Conservation (phyloP, 2,888 invertebrate species). For the Tryphoninae sp. region DNA sequence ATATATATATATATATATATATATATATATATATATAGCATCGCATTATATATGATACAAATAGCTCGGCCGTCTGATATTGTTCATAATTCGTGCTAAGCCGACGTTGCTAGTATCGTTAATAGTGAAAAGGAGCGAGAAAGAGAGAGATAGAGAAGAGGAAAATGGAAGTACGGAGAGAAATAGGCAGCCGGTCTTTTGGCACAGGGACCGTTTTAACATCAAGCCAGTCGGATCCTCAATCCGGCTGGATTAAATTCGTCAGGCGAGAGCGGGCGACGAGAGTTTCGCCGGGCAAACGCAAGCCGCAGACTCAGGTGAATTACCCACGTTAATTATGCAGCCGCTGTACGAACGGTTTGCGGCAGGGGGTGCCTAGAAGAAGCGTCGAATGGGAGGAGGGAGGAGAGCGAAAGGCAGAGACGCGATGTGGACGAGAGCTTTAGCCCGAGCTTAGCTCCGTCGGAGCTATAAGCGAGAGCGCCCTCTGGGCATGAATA, state of each 20-base stretch:
- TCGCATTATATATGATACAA: not conserved
- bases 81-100: conserved; percentile 56
- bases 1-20: too few relatives aligned
- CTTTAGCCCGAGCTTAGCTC: conserved; percentile 66
- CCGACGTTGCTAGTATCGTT: not conserved
- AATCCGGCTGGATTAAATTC: conserved; percentile 63
- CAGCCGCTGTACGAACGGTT: conserved; percentile 58
- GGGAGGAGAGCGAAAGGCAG: conserved; percentile 7
- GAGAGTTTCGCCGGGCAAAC: conserved; percentile 51
- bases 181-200: conserved; percentile 11
- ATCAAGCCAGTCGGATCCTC: conserved; percentile 37
- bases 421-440: conserved; percentile 61
- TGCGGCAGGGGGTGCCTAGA: conserved; percentile 15
- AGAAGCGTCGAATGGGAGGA: not conserved
- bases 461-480: conserved; percentile 58
- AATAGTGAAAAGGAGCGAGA: not conserved
- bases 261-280: conserved; percentile 21
- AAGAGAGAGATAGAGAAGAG: not conserved
- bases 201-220: conserved; percentile 23
- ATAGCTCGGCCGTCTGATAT: conserved; percentile 26
- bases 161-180: not conserved
- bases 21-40: not conserved
- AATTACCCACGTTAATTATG: conserved; percentile 73
- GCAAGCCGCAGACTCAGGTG: conserved; percentile 62
- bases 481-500: conserved; percentile 69